Conservation (phyloP, 2,113 vertebrate genomes). For the Pachypanchax playfairii region DNA sequence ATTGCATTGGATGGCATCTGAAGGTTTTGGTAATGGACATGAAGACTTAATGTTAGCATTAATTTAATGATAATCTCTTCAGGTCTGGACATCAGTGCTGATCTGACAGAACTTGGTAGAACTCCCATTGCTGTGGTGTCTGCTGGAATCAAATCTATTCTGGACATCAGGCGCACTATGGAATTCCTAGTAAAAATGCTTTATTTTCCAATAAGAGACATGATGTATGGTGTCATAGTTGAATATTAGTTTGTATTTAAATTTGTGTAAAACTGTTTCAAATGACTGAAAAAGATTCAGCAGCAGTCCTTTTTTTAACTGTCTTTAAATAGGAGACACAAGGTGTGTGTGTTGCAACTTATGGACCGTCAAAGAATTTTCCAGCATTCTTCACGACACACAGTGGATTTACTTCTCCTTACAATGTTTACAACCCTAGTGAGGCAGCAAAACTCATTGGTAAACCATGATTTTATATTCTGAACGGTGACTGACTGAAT, state of each 20-base stretch:
- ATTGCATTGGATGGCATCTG: no score
- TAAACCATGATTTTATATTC: constrained; percentile 47
- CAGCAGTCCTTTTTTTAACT: background rate
- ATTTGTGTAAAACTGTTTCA: background rate
- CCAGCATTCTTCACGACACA: constrained; percentile 87
- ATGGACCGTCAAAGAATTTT: constrained; percentile 83
- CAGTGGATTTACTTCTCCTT: constrained; percentile 86
- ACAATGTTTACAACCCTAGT: constrained; percentile 77
- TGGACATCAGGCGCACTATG: constrained; percentile 90
- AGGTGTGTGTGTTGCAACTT: constrained; percentile 89
- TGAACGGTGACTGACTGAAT: background rate
- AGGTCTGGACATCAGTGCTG: constrained; percentile 91
- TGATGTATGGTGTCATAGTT: no score
- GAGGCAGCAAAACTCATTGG: constrained; percentile 89
- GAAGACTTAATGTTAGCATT: background rate
- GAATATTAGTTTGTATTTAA: background rate
- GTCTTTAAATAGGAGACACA: constrained; percentile 84
- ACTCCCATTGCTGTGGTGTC: constrained; percentile 89
- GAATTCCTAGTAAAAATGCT: constrained; percentile 85
- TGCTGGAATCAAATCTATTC: constrained; percentile 89
- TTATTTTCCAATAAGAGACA: background rate
- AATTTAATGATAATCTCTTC: constrained; percentile 29
- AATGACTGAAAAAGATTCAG: background rate
- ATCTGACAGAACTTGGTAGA: constrained; percentile 88
- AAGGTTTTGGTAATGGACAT: background rate